Percentiles rank a stretch among this genome's conserved stretches.
phyloP scores from a whole-genome alignment of 2,797 vertebrate species.

The Thaleichthys pacificus region DNA sequence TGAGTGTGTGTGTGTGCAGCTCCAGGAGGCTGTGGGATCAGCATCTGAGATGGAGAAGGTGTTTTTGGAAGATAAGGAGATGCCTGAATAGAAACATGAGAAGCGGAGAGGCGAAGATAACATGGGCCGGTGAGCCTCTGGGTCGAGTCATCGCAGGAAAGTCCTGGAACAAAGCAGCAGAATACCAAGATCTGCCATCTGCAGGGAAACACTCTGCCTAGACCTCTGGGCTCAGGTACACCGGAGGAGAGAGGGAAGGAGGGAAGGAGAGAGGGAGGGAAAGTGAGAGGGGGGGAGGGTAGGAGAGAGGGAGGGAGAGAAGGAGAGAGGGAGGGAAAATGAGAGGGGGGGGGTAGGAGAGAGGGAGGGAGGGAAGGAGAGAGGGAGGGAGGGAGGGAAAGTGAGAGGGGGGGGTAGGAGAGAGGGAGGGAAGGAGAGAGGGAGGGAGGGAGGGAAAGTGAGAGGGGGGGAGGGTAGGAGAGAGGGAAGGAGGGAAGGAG shows the following conservation, averaged over 20 bases:
- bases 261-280: neutral
- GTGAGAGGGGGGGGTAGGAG: neutral
- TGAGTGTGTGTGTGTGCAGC: slow-evolving; percentile 1
- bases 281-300: neutral
- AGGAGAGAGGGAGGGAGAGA: neutral
- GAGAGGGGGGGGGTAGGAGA: neutral
- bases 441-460: neutral
- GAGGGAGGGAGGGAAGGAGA: neutral
- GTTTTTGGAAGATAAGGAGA: slow-evolving; percentile 51
- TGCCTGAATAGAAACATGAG: slow-evolving; percentile 40
- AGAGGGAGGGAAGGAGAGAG: neutral
- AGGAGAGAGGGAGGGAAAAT: neutral
- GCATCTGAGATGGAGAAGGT: slow-evolving; percentile 49
- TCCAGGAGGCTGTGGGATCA: slow-evolving; percentile 33
- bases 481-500: neutral
- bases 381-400: neutral
- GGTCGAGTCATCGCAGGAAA: slow-evolving; percentile 39
- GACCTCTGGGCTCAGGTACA: neutral
- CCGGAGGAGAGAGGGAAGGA: neutral
- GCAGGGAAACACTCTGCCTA: slow-evolving; percentile 1
- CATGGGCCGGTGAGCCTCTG: slow-evolving; percentile 33
- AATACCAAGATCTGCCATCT: neutral
- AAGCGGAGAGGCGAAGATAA: slow-evolving; percentile 33
- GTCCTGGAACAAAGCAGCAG: slow-evolving; percentile 34
- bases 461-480: neutral